Evolutionary conservation across 2,797 vertebrate genomes (phyloP).

Genomic region (Pitangus sulphuratus): DNA sequence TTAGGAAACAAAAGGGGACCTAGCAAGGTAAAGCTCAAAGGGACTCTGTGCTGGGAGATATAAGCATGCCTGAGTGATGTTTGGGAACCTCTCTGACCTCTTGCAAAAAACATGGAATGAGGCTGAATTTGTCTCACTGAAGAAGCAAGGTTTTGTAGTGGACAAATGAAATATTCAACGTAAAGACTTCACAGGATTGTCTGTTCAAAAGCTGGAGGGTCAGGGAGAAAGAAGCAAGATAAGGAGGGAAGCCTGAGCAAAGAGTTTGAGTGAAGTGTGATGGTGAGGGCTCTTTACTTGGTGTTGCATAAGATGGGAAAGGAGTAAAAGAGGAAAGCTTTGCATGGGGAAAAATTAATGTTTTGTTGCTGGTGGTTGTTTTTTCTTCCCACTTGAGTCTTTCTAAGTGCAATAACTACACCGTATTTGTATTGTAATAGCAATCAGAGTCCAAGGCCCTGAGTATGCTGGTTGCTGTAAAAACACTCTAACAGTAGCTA

Average conservation of each 20-base stretch:
- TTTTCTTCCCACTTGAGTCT: not conserved
- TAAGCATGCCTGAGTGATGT: not conserved
- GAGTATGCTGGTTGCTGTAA: not conserved
- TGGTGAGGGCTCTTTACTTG: not conserved
- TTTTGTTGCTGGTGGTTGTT: not conserved
- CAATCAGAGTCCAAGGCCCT: not conserved
- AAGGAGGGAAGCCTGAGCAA: not conserved
- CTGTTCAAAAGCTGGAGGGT: not conserved
- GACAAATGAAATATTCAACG: not conserved
- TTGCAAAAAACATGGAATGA: not conserved
- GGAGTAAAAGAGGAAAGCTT: not conserved
- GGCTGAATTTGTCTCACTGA: not conserved
- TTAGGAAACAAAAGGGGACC: not conserved
- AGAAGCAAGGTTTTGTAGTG: not conserved
- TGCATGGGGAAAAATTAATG: not conserved
- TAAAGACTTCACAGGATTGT: not conserved
- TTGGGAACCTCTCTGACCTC: conserved; percentile 2
- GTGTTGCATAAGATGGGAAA: not conserved
- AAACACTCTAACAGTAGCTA: not conserved
- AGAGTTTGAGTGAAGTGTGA: not conserved
- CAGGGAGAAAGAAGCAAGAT: not conserved
- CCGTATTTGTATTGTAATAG: not conserved
- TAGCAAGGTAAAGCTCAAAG: not conserved
- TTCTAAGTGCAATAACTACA: not conserved
- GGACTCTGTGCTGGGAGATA: not conserved